Percentiles rank a stretch among this genome's conserved stretches.
Conservation (phyloP, 2,888 invertebrate species). For the Pammene fasciana region DNA sequence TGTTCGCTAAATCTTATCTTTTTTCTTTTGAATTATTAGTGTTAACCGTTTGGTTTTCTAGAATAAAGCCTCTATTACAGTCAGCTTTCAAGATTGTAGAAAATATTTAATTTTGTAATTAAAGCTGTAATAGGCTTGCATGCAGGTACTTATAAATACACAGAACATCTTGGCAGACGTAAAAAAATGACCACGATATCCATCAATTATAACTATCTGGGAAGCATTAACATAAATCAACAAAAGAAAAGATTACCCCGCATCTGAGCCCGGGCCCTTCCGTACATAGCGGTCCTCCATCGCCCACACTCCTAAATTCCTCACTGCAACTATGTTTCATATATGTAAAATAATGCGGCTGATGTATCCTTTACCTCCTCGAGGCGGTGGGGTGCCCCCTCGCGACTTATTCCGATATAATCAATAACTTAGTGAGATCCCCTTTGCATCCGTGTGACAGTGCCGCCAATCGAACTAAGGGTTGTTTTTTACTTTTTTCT, state of each 20-base stretch:
- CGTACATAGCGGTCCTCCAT: conserved; percentile 34
- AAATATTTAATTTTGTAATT: background rate
- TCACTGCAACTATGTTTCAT: conserved; percentile 80
- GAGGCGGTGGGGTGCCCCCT: conserved; percentile 60
- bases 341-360: conserved; percentile 83
- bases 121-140: background rate
- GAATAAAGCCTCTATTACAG: background rate
- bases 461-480: conserved; percentile 76
- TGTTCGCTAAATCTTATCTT: conserved; percentile 31
- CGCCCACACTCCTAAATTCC: conserved; percentile 64
- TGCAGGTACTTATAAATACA: background rate
- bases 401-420: conserved; percentile 84
- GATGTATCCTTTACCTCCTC: conserved; percentile 75
- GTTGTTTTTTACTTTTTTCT: conserved; percentile 74
- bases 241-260: conserved; percentile 41
- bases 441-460: conserved; percentile 84
- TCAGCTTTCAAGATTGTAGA: background rate
- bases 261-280: conserved; percentile 37
- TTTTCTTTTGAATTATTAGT: conserved; percentile 30
- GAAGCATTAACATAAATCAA: conserved; percentile 40
- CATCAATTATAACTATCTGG: conserved; percentile 35
- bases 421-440: conserved; percentile 84
- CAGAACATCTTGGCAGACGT: background rate
- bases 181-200: conserved; percentile 15
- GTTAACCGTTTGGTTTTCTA: conserved; percentile 3